Base-by-base conservation (phyloP, 2,113 vertebrate species). In the Odontophorus gujanensis region DNA sequence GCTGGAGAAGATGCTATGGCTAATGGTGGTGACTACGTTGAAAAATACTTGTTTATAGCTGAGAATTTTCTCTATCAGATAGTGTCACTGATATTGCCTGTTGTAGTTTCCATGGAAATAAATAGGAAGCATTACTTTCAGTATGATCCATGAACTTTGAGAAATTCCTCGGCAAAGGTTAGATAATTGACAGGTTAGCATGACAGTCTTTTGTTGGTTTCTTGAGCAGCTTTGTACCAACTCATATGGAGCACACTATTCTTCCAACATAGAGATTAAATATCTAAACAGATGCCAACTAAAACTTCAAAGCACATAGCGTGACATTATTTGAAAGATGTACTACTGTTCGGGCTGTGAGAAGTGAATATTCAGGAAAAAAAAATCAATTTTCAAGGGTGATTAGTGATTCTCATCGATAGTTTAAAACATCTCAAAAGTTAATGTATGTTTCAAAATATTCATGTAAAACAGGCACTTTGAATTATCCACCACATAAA, bases 371-470 rank as follows among this genome's bases (percentile, higher is more conserved):
- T 63, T 94, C 12, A 34, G 28, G 28, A 9, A 32, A 21, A 68
- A 48, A 26, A 26, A 25, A 40, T 7, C 6, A n/a, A 0, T 20
- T 66, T 38, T 67, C 82, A 75, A 88, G 88, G 51, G 50, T 88
- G 57, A 61, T 30, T 87, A 62, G 32, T 51, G 61, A 51, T 81
- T 93, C 83, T 90, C 80, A 26, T 25, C 55, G 80, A 42, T 9
- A 63, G 25, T 66, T 47, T 32, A 79, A 87, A 96, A 82, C 2
- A 28, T 32, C 59, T 76, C 53, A 79, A 73, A 89, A 21, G 51
- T 76, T 87, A 89, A 91, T 87, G 42, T 15, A 63, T 63, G 17
- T 92, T 95, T 77, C 63, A 82, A 63, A 92, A 65, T 79, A 85
- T 83, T 88, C 4, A 80, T 72, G 34, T 74, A 83, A 92, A 90